phyloP scores from a whole-genome alignment of 2,888 invertebrate genomes.

The Drosophila leonis region DNA sequence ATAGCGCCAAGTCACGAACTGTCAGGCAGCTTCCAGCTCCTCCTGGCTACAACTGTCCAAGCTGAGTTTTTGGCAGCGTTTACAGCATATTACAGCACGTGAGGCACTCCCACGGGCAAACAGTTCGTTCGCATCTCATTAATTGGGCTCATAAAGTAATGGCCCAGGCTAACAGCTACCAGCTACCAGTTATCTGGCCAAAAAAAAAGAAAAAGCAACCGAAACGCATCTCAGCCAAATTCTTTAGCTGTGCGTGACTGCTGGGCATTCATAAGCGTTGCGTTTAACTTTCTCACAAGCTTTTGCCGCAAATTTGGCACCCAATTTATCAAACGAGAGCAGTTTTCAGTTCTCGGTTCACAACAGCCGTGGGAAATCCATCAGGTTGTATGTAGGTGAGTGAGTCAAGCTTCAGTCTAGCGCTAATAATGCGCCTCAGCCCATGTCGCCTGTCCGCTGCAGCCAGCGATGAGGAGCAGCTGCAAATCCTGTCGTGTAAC shows the following conservation, averaged over 20 bases:
- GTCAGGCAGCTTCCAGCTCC: conserved; percentile 45
- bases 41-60: conserved; percentile 34
- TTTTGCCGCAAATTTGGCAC: conserved; percentile 80
- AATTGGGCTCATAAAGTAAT: conserved; percentile 76
- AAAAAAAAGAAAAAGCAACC: not conserved
- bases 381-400: conserved; percentile 26
- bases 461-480: conserved; percentile 16
- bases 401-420: conserved; percentile 59
- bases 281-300: conserved; percentile 80
- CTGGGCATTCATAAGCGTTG: conserved; percentile 63
- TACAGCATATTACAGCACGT: conserved; percentile 35
- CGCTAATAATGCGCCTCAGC: conserved; percentile 79
- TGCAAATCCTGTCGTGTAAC: conserved; percentile 64
- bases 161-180: conserved; percentile 10
- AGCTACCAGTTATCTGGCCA: not conserved
- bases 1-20: conserved; percentile 80
- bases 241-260: conserved; percentile 72
- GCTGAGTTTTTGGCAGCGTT: conserved; percentile 14
- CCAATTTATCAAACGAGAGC: conserved; percentile 74
- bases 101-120: conserved; percentile 75
- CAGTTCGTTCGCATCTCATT: conserved; percentile 56
- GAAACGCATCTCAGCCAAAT: conserved; percentile 4
- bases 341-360: conserved; percentile 46
- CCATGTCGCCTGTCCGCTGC: not conserved
- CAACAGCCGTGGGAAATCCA: conserved; percentile 77